Conservation (phyloP, 2,888 invertebrate species). For the Iphiclides podalirius region DNA sequence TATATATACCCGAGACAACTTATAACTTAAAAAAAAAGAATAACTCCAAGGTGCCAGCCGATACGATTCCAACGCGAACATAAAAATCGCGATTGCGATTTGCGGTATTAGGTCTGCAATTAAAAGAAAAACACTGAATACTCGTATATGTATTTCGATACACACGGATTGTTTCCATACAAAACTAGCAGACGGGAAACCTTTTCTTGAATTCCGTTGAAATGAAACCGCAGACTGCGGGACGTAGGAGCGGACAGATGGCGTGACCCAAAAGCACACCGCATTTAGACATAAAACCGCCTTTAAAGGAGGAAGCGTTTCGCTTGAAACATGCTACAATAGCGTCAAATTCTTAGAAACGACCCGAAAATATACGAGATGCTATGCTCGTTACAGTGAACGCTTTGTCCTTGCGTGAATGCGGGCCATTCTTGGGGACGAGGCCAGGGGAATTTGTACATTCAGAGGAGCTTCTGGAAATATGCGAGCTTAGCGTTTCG, state of each 20-base stretch:
- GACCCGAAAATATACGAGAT: constrained; percentile 20
- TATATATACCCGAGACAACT: too few relatives aligned
- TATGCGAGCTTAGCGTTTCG: constrained; percentile 1
- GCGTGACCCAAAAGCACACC: constrained; percentile 8
- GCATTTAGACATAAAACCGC: constrained; percentile 4
- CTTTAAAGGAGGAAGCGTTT: constrained; percentile 17
- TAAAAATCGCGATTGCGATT: too few relatives aligned
- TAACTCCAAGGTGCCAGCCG: too few relatives aligned
- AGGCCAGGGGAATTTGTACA: constrained; percentile 20
- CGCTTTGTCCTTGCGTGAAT: constrained; percentile 23
- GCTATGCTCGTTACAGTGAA: constrained; percentile 18
- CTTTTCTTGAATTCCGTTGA: too few relatives aligned
- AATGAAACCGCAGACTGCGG: too few relatives aligned
- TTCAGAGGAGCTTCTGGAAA: constrained; percentile 4
- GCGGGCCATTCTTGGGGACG: constrained; percentile 21
- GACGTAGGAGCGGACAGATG: too few relatives aligned
- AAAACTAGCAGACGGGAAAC: neutral
- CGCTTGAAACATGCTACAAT: constrained; percentile 15
- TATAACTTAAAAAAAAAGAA: too few relatives aligned
- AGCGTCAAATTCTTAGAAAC: constrained; percentile 22
- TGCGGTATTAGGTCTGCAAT: too few relatives aligned
- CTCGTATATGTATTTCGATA: too few relatives aligned
- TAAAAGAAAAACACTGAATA: too few relatives aligned
- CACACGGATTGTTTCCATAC: too few relatives aligned
- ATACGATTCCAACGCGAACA: too few relatives aligned